Percentiles rank a stretch among this genome's conserved stretches.
phyloP scores from a whole-genome alignment of 92 coral and sea anemone genomes.

The Muricea muricata region DNA sequence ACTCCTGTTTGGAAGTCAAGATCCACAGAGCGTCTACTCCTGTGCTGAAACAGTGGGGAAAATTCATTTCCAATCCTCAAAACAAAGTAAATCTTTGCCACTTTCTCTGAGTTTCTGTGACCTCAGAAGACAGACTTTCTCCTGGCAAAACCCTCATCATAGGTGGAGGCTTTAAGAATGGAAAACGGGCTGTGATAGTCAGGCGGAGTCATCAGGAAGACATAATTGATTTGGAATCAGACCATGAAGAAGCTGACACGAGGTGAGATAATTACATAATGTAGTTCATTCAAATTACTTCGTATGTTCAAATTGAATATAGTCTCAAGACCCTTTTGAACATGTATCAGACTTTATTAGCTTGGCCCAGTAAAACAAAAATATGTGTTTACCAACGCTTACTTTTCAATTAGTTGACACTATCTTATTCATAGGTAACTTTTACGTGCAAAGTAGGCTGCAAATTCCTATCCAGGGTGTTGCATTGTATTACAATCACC shows the following conservation, averaged over 20 bases:
- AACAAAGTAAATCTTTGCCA: constrained; percentile 41
- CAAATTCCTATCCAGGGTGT: neutral
- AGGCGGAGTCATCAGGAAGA: constrained; percentile 10
- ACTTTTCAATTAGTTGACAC: neutral
- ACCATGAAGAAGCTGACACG: constrained; percentile 67
- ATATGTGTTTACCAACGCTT: neutral
- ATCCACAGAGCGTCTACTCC: constrained; percentile 53
- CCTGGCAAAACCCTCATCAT: constrained; percentile 43
- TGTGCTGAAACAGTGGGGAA: constrained; percentile 60
- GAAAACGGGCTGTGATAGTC: constrained; percentile 43
- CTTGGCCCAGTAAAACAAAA: too few species aligned
- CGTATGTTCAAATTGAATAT: neutral
- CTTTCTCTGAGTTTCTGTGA: constrained; percentile 30
- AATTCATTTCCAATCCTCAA: constrained; percentile 55
- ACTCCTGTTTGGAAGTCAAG: constrained; percentile 49
- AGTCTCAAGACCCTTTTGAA: too few species aligned
- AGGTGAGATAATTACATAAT: constrained; percentile 29
- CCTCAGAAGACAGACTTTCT: constrained; percentile 32
- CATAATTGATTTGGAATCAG: constrained; percentile 17
- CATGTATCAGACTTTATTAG: too few species aligned
- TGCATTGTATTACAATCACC: constrained; percentile 35
- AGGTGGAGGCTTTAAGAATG: constrained; percentile 56
- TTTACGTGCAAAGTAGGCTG: constrained; percentile 43
- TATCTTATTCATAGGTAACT: constrained; percentile 1
- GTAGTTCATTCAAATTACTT: neutral